Base-by-base conservation (phyloP, 2,797 vertebrate genomes). In the Tympanoctomys barrerae region DNA sequence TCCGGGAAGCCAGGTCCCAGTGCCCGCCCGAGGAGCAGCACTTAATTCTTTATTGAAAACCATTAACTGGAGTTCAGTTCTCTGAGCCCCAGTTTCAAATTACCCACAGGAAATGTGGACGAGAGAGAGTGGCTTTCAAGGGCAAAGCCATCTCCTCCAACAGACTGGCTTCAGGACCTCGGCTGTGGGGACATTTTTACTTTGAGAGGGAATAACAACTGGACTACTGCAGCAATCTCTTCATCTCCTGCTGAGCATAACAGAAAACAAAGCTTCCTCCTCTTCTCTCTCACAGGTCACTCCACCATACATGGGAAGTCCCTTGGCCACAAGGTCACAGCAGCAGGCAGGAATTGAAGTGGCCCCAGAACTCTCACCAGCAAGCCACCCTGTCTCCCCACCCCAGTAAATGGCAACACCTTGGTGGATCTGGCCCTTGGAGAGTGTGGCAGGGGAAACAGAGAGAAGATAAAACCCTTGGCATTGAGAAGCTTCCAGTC, bases 31-130 rank as follows among this genome's bases (percentile, higher is more conserved):
- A 97, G 88, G 46, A 96, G 96, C 93, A 96, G 96, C 97, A 97
- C 97, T 97, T 97, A 97, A 97, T 97, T 97, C 97, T 97, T 97
- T 97, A 97, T 97, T 97, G 97, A 97, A 97, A 97, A 97, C 97
- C 97, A 97, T 97, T 97, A 97, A 92, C 97, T 84, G 85, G 96
- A 96, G 96, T 97, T 97, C 96, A 97, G 97, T 97, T 98, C 95
- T 96, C 96, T 89, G 91, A 97, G 96, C 95, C 91, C 87, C 92
- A 95, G 97, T 97, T 98, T 98, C 96, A 97, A 97, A 98, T 98
- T 97, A 97, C 97, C 91, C 97, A 97, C 97, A 97, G 97, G 97
- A 97, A 97, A 95, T 0, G 16, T 71, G 93, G 94, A 57, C 77
- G 0, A 14, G 94, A 14, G 94, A 97, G 87, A 96, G 95, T 95